A percentile compares a stretch with the other conserved stretches of the same genome.
phyloP scores from a whole-genome alignment of 1,140 invertebrate species.

The Drosophila obscura region DNA sequence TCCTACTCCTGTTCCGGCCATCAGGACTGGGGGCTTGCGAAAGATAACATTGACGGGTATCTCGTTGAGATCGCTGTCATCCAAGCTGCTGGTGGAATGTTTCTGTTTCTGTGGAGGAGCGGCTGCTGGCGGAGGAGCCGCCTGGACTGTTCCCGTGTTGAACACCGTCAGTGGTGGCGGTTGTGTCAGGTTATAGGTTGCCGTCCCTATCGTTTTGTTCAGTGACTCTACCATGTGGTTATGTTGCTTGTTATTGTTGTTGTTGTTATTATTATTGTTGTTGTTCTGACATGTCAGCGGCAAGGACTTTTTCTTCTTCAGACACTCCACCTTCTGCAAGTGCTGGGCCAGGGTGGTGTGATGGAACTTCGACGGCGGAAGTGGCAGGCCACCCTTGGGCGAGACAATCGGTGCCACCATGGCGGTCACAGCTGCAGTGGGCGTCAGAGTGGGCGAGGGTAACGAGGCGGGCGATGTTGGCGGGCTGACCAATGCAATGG shows the following conservation, averaged over 20 bases:
- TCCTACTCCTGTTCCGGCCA: slow-evolving; percentile 5
- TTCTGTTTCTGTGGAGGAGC: slow-evolving; percentile 65
- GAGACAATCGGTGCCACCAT: slow-evolving; percentile 76
- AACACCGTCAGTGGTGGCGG: slow-evolving; percentile 71
- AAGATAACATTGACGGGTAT: slow-evolving; percentile 83
- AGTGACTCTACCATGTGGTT: slow-evolving; percentile 41
- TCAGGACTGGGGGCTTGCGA: slow-evolving; percentile 59
- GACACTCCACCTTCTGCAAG: slow-evolving; percentile 75
- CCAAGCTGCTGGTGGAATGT: slow-evolving; percentile 71
- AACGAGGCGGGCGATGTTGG: slow-evolving; percentile 79
- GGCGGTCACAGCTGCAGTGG: slow-evolving; percentile 68
- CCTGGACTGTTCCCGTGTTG: slow-evolving; percentile 29
- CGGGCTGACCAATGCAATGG: slow-evolving; percentile 67
- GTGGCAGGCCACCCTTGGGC: slow-evolving; percentile 57
- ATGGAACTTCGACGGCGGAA: slow-evolving; percentile 81
- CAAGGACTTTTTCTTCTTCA: slow-evolving; percentile 70
- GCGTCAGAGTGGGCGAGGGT: slow-evolving; percentile 60
- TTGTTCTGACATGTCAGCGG: slow-evolving; percentile 59
- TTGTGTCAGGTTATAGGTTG: slow-evolving; percentile 56
- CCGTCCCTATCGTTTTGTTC: slow-evolving; percentile 33
- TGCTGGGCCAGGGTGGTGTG: slow-evolving; percentile 79
- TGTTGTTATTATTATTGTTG: slow-evolving; percentile 52
- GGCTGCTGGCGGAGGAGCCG: slow-evolving; percentile 8
- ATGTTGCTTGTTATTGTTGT: slow-evolving; percentile 40
- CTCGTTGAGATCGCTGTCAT: slow-evolving; percentile 77